These are phyloP conservation scores for Acinonyx jubatus DNA, from an alignment of 2,113 vertebrate genomes.

Conservation along the genomic window DNA sequence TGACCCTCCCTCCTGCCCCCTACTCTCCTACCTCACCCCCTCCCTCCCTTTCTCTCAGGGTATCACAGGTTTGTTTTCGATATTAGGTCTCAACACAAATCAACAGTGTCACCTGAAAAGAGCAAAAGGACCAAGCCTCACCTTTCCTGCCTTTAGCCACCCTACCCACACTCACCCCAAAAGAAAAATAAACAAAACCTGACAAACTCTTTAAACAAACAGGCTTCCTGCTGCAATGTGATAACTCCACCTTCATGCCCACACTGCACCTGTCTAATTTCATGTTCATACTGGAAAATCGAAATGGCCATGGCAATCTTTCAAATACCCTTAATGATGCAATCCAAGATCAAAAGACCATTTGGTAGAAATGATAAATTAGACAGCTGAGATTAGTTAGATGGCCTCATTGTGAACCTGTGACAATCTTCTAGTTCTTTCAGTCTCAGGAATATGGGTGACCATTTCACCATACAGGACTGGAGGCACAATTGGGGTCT, in stretches of 20 bases:
- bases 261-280: background rate
- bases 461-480: background rate
- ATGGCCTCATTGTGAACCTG: background rate
- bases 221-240: background rate
- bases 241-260: background rate
- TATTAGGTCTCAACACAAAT: background rate
- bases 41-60: background rate
- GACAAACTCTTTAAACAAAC: background rate
- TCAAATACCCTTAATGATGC: background rate
- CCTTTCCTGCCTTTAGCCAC: too few species aligned
- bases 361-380: background rate
- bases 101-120: background rate
- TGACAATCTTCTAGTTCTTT: background rate
- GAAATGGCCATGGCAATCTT: background rate
- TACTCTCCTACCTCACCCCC: background rate
- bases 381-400: background rate
- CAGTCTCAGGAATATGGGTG: background rate
- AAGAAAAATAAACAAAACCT: background rate
- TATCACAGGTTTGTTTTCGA: background rate
- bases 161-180: background rate
- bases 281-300: background rate
- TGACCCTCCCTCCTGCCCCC: background rate
- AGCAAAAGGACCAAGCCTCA: background rate
- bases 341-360: background rate
- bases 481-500: background rate